These are phyloP conservation scores for Rhabdomys dilectus DNA, from an alignment of 2,113 vertebrate genomes.

Conservation along the genomic window DNA sequence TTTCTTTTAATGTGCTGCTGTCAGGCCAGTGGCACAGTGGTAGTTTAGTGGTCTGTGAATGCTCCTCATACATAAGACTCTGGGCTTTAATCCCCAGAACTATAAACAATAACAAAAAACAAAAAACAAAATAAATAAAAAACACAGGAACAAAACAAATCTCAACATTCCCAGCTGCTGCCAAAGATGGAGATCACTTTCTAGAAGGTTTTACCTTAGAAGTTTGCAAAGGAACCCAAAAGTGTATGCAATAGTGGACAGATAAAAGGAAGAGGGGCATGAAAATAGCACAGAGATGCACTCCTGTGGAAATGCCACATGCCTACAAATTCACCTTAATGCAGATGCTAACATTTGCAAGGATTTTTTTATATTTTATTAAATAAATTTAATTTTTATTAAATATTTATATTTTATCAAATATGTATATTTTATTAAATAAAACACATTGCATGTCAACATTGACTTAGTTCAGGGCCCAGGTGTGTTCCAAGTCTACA, in stretches of 20 bases:
- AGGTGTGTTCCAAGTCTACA: not conserved
- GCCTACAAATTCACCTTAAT: not conserved
- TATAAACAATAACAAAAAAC: not conserved
- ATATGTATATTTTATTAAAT: constrained; percentile 21
- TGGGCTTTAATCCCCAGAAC: not conserved
- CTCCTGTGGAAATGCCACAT: not conserved
- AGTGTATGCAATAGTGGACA: not conserved
- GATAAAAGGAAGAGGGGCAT: not conserved
- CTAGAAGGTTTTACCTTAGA: not conserved
- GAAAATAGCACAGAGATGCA: not conserved
- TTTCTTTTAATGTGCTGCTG: not conserved
- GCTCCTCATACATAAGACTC: not conserved
- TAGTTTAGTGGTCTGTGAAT: not conserved
- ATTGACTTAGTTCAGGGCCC: not conserved
- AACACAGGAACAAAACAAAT: not conserved
- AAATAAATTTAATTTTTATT: too few relatives aligned
- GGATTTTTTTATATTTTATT: constrained; percentile 56
- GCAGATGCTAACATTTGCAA: not conserved
- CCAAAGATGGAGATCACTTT: not conserved
- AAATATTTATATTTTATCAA: not conserved
- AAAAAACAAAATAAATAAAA: not conserved
- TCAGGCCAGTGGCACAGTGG: too few relatives aligned
- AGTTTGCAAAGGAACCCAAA: not conserved
- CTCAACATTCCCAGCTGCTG: not conserved
- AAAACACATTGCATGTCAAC: not conserved